Evolutionary conservation across 2,797 vertebrate species (phyloP).

Genomic region (Onychomys leucogaster): DNA sequence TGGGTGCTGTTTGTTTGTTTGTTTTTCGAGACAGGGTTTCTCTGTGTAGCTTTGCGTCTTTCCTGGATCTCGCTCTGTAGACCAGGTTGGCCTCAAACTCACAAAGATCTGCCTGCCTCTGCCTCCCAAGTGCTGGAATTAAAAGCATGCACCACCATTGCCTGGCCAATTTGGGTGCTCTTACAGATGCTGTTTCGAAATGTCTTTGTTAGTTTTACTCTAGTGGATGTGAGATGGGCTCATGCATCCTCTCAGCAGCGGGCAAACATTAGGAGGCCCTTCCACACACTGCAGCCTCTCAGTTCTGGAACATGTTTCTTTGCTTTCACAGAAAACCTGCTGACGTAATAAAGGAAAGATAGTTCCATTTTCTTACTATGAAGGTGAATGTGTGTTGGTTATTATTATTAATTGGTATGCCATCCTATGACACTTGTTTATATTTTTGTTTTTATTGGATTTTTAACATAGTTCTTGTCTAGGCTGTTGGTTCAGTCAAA

Average conservation of each 20-base stretch:
- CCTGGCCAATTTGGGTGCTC: neutral
- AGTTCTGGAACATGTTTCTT: neutral
- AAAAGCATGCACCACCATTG: no score
- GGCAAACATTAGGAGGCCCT: neutral
- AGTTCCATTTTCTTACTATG: neutral
- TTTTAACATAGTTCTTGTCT: neutral
- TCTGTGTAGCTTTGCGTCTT: no score
- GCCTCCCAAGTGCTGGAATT: no score
- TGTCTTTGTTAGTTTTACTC: neutral
- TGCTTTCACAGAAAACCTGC: neutral
- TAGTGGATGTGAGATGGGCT: neutral
- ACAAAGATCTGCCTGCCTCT: no score
- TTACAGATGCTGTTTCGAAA: neutral
- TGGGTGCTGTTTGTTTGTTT: no score
- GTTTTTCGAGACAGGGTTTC: no score
- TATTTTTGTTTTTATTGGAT: slow-evolving; percentile 23
- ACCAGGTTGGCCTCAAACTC: no score
- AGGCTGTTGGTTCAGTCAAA: neutral
- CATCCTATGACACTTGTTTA: neutral
- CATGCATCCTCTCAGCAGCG: neutral
- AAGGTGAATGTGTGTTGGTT: neutral
- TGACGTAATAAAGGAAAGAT: neutral
- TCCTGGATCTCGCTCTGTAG: no score
- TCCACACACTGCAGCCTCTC: neutral
- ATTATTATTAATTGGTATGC: neutral